Conservation (phyloP, 2,797 vertebrate genomes). For the Enteromius argenteus region DNA sequence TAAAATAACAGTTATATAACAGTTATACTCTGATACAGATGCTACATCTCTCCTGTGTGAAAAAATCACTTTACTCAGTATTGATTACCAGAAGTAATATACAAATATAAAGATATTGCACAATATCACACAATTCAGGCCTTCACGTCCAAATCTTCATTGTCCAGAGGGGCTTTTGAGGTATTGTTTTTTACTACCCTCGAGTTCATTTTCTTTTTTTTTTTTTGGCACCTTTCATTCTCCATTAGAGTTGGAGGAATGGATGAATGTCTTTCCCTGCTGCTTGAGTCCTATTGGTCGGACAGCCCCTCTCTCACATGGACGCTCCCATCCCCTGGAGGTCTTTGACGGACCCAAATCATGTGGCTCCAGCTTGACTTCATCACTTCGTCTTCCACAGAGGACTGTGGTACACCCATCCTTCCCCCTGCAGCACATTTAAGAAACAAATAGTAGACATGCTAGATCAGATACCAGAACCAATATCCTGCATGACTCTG, state of each 20-base stretch:
- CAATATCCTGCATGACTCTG: conserved; percentile 12
- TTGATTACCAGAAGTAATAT: conserved; percentile 34
- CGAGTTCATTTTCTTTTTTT: background rate
- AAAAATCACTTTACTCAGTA: conserved; percentile 32
- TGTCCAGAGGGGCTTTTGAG: conserved; percentile 20
- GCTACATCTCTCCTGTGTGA: conserved; percentile 19
- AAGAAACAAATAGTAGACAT: conserved; percentile 15
- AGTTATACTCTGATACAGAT: conserved; percentile 3
- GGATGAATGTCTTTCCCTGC: background rate
- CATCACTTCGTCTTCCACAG: conserved; percentile 89
- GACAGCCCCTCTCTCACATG: conserved; percentile 39
- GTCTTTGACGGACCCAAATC: conserved; percentile 52
- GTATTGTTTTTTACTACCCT: conserved; percentile 1
- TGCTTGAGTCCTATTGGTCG: conserved; percentile 32
- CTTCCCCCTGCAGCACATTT: conserved; percentile 80
- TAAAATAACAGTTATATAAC: conserved; percentile 1
- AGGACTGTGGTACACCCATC: conserved; percentile 89
- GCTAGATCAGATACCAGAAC: background rate
- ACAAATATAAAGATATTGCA: conserved; percentile 41
- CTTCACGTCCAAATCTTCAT: conserved; percentile 18
- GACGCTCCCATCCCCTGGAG: conserved; percentile 29
- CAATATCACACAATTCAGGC: conserved; percentile 21
- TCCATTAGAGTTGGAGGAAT: conserved; percentile 20
- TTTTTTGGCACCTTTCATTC: conserved; percentile 57
- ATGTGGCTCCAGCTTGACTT: conserved; percentile 41